Conservation (phyloP, 1,140 invertebrate species). For the Dendroctonus ponderosae region DNA sequence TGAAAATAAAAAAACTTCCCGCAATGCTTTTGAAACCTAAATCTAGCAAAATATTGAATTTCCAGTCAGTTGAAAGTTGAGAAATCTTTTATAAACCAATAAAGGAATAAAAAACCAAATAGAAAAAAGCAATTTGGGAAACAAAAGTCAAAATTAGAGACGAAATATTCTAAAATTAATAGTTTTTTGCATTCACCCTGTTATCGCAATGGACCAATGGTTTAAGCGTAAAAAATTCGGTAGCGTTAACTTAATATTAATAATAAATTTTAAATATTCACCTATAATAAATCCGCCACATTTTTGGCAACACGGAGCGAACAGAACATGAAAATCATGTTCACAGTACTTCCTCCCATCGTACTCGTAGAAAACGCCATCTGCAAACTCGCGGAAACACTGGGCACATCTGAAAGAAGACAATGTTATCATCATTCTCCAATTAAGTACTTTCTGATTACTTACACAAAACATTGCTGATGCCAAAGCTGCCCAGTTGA, state of each 20-base stretch:
- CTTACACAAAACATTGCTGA: constrained; percentile 98
- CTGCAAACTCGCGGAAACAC: constrained; percentile 96
- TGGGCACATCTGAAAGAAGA: constrained; percentile 80
- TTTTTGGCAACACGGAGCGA: constrained; percentile 96
- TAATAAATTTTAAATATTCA: not conserved
- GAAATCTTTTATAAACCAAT: too few relatives aligned
- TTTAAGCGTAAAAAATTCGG: too few relatives aligned
- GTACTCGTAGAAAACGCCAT: constrained; percentile 98
- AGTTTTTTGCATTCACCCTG: too few relatives aligned
- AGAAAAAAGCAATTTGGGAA: too few relatives aligned
- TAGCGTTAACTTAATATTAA: not conserved
- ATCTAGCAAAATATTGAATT: too few relatives aligned
- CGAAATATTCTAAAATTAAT: too few relatives aligned
- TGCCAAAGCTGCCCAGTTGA: constrained; percentile 98
- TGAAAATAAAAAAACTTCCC: too few relatives aligned
- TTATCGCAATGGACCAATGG: too few relatives aligned
- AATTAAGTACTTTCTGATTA: not conserved
- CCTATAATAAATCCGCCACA: constrained; percentile 97
- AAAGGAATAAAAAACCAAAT: too few relatives aligned
- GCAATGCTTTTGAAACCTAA: too few relatives aligned
- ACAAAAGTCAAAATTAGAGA: too few relatives aligned
- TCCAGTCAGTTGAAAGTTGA: too few relatives aligned
- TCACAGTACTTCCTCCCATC: constrained; percentile 99
- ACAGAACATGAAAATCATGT: constrained; percentile 97
- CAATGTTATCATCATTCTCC: not conserved